Evolutionary conservation across 2,888 invertebrate species (phyloP), one percentile per base, ranked within the genome.

Genomic region (Linnaemya vulpina): DNA sequence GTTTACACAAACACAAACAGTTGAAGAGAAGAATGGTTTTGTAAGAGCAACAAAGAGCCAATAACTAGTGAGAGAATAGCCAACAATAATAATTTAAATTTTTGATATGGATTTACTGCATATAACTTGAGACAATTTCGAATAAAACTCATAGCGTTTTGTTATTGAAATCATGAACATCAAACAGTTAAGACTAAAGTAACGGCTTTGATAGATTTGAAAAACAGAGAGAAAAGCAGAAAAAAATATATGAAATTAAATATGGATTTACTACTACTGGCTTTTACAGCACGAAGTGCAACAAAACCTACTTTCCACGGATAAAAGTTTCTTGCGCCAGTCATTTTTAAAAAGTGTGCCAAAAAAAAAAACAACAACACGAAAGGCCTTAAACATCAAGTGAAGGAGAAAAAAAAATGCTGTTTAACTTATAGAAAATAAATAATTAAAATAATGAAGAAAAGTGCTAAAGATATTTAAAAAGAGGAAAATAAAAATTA

Each of bases 101-200:
- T 70, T n/a, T 55, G 63, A 35, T 70, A 55, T 38, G 25, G 15
- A 35, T 43, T 51, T 51, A 49, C 17, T 77, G 62, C 68, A 68
- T n/a, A 25, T 58, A 17, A 40, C 43, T 58, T 38, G 43, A 73
- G 40, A 49, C 17, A 68, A 51, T 2, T 40, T 67, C 60, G 10
- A 67, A 76, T 30, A 40, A 71, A 80, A 51, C 38, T 49, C 46
- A 70, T 58, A 46, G 10, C 30, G 60, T 76, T 70, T 40, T 30
- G 58, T 84, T 82, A 85, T 85, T 85, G 43, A 65, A 82, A 74
- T 43, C 58, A 74, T 78, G 82, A 70, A 82, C 82, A 78, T 60
- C 63, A 70, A 75, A 58, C 70, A 53, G 78, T 77, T 65, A 78
- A 85, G 85, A 82, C 78, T 75, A 40, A 74, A 70, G n/a, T 78